A percentile compares a stretch with the other conserved stretches of the same genome.
phyloP scores from a whole-genome alignment of 1,140 invertebrate species.

The Subanguina moxae region DNA sequence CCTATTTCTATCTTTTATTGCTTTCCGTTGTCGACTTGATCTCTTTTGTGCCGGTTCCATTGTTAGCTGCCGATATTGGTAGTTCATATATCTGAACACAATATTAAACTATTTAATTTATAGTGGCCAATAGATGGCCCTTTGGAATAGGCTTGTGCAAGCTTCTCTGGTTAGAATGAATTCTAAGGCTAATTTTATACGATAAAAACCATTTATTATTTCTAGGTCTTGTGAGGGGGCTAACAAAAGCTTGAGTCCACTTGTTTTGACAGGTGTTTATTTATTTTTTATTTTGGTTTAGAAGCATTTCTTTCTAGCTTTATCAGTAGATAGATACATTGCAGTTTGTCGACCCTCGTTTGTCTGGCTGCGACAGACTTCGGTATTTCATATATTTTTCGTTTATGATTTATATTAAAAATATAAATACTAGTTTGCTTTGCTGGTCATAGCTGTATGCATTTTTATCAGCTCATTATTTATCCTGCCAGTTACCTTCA shows the following conservation, averaged over 20 bases:
- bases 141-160: slow-evolving; percentile 47
- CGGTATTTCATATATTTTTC: too few relatives aligned
- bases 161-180: too few relatives aligned
- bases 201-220: too few relatives aligned
- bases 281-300: too few relatives aligned
- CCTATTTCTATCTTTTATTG: slow-evolving; percentile 49
- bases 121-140: slow-evolving; percentile 38
- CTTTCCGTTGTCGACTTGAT: slow-evolving; percentile 52
- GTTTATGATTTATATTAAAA: too few relatives aligned
- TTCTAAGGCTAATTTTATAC: too few relatives aligned
- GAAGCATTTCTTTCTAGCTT: not conserved
- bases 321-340: slow-evolving; percentile 47
- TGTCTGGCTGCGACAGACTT: slow-evolving; percentile 47
- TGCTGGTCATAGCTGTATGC: slow-evolving; percentile 41
- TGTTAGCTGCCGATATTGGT: slow-evolving; percentile 44
- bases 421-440: too few relatives aligned
- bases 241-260: slow-evolving; percentile 53
- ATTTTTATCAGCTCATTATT: slow-evolving; percentile 44
- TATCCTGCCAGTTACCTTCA: slow-evolving; percentile 42
- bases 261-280: slow-evolving; percentile 43
- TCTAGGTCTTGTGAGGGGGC: slow-evolving; percentile 48
- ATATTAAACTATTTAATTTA: too few relatives aligned
- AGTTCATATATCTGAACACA: too few relatives aligned
- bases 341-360: slow-evolving; percentile 51
- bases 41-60: slow-evolving; percentile 47